Evolutionary conservation across 2,888 invertebrate species (phyloP).

Genomic region (Horisme vitalbata): DNA sequence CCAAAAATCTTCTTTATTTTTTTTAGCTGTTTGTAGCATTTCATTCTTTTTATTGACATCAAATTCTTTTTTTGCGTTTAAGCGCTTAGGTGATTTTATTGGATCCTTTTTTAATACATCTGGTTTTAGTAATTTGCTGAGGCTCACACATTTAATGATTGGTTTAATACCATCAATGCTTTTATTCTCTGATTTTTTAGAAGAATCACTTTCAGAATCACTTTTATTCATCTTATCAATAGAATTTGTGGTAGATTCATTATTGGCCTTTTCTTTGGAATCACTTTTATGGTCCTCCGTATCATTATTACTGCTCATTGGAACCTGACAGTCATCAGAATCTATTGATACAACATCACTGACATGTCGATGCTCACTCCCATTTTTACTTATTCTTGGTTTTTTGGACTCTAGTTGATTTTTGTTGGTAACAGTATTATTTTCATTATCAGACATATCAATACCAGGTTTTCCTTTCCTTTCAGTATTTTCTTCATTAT

Average conservation of each 20-base stretch:
- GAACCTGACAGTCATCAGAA: background rate
- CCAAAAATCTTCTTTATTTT: slow-evolving; percentile 40
- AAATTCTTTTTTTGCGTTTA: slow-evolving; percentile 7
- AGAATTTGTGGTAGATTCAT: background rate
- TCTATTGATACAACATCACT: slow-evolving; percentile 11
- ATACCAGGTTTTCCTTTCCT: too few relatives aligned
- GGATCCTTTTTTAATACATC: slow-evolving; percentile 36
- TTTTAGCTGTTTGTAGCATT: slow-evolving; percentile 13
- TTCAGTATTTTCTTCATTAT: too few relatives aligned
- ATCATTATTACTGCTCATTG: slow-evolving; percentile 1
- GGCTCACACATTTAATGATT: slow-evolving; percentile 68
- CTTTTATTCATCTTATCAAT: background rate
- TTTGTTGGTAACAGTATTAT: slow-evolving; percentile 13
- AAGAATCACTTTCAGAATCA: slow-evolving; percentile 14
- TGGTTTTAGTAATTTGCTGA: slow-evolving; percentile 64
- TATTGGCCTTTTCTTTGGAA: background rate
- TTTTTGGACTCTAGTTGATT: slow-evolving; percentile 16
- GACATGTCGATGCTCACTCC: slow-evolving; percentile 18
- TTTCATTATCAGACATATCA: too few relatives aligned
- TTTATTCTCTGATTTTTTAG: background rate
- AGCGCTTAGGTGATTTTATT: slow-evolving; percentile 2
- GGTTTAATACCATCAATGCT: slow-evolving; percentile 39
- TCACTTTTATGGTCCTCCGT: background rate
- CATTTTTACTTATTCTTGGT: slow-evolving; percentile 18
- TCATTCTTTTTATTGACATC: slow-evolving; percentile 14